These are phyloP conservation scores for Nesoenas mayeri DNA, from an alignment of 2,113 vertebrate species.

Conservation along the genomic window DNA sequence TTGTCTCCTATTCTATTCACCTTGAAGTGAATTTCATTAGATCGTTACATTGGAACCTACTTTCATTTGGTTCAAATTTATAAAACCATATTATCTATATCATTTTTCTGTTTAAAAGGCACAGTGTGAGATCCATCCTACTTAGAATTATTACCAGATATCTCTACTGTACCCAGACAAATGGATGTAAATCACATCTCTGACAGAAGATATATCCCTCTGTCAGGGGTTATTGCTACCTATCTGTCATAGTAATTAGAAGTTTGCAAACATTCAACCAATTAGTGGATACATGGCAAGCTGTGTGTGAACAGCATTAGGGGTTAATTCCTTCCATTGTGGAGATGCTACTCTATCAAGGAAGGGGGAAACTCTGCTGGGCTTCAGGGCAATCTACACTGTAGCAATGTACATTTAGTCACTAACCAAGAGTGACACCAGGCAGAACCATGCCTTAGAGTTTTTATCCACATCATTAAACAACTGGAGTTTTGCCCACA, in stretches of 20 bases:
- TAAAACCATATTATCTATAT: background rate
- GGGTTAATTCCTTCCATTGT: background rate
- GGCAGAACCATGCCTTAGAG: background rate
- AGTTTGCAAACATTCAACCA: background rate
- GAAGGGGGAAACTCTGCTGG: background rate
- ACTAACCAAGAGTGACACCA: slow-evolving; percentile 44
- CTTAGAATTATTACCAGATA: background rate
- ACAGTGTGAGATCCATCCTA: background rate
- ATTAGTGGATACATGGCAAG: background rate
- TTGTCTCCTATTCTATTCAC: background rate
- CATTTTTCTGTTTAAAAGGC: background rate
- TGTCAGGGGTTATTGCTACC: background rate
- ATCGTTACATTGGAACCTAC: background rate
- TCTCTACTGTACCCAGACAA: background rate
- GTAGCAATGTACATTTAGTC: background rate
- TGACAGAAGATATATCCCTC: background rate
- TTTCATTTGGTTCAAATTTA: background rate
- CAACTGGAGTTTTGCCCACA: slow-evolving; percentile 20
- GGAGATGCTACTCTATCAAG: background rate
- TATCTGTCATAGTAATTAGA: background rate
- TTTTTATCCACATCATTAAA: slow-evolving; percentile 46
- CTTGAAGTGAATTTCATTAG: background rate
- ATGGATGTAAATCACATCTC: background rate
- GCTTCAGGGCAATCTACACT: background rate
- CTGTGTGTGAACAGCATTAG: background rate